Evolutionary conservation across 2,888 invertebrate species (phyloP), one percentile per base, ranked within the genome.

Genomic region (Nysson spinosus): DNA sequence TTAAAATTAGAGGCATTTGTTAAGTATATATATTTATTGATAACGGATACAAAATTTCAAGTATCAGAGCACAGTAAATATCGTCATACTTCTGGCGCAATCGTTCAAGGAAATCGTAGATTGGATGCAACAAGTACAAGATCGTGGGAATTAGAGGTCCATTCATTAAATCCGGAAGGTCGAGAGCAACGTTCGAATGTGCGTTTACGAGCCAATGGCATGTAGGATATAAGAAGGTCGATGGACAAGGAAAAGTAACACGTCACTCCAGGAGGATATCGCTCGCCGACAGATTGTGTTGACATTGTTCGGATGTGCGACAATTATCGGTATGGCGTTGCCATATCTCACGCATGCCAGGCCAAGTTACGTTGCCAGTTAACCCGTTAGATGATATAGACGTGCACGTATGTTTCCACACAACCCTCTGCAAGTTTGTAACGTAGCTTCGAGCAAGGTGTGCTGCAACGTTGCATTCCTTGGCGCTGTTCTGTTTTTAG

Each of bases 401-500:
- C 26, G 35, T 50, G 50, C 54, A 61, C 47, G 51, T 54, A 46
- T 56, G 50, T 44, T 54, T 63, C 56, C 43, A 24, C 43, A 37
- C 43, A 50, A 6, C 26, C 47, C 20, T 28, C 52, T 52, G 54
- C 44, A 55, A 65, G 60, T 55, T 49, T 57, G 58, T 62, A 64
- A 58, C 58, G 60, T 42, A 58, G 70, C 66, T 60, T 64, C 66
- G 68, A 64, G 77, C 81, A 80, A 82, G 82, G 82, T 82, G 83
- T 83, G 78, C 76, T 73, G 78, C 81, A 82, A 82, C 80, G 80
- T 77, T 80, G 81, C 84, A 85, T 85, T 84, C 84, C 82, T 79
- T 74, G 74, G 74, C 69, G 82, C 79, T 84, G 85, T 85, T 83
- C 81, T 79, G 83, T 85, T 84, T 84, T 85, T 83, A 84, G 83